Conservation (phyloP, 2,797 vertebrate species). For the Lithobates sylvaticus region DNA sequence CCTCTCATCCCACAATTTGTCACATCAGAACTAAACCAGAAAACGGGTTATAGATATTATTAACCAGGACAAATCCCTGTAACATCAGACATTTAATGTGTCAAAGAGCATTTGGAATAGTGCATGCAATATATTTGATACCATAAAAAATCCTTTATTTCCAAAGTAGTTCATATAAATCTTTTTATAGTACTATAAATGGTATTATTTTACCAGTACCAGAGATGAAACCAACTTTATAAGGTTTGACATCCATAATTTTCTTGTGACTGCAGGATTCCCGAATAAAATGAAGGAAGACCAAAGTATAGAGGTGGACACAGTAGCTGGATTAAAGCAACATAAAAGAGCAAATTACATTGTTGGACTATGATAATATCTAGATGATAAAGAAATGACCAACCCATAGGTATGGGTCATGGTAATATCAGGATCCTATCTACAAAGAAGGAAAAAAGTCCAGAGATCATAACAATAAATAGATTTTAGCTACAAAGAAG, state of each 20-base stretch:
- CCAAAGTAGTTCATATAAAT: background rate
- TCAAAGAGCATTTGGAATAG: constrained; percentile 2
- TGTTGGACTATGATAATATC: background rate
- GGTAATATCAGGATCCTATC: no score
- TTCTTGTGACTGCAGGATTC: background rate
- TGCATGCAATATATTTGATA: background rate
- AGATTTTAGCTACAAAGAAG: no score
- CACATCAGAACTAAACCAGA: constrained; percentile 27
- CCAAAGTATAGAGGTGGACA: background rate
- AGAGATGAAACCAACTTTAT: background rate
- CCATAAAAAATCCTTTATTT: background rate
- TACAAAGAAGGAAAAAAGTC: no score
- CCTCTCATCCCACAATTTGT: constrained; percentile 29
- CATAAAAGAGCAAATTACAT: background rate
- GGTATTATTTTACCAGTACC: background rate
- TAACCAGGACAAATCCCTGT: constrained; percentile 22
- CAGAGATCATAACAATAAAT: no score
- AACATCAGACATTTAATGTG: constrained; percentile 14
- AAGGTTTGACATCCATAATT: background rate
- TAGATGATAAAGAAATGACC: background rate
- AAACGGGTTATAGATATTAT: constrained; percentile 22
- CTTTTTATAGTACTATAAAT: background rate
- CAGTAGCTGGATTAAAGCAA: background rate
- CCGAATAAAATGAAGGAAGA: background rate
- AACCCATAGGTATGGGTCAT: no score